Conservation (phyloP, 2,113 vertebrate species). For the Labeo rohita region DNA sequence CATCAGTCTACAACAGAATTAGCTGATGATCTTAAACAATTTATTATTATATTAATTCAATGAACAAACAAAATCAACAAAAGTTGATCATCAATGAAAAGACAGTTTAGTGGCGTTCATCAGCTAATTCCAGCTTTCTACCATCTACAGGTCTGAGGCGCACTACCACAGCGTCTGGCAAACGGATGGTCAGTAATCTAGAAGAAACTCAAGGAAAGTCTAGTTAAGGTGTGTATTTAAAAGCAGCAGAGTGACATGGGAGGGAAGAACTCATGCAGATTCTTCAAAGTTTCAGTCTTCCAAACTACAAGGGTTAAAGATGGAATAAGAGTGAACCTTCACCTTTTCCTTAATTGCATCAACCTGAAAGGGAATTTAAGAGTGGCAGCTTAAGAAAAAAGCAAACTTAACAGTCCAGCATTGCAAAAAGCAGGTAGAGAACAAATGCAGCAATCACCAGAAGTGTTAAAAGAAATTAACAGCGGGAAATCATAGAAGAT, state of each 20-base stretch:
- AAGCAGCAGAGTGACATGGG: conserved; percentile 92
- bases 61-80: too few relatives aligned
- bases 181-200: conserved; percentile 75
- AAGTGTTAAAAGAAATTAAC: conserved; percentile 68
- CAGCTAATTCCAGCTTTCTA: conserved; percentile 51
- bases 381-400: conserved; percentile 91
- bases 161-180: conserved; percentile 79
- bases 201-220: conserved; percentile 81
- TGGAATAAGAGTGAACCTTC: conserved; percentile 97
- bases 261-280: conserved; percentile 92
- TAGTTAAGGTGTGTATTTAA: conserved; percentile 81
- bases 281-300: conserved; percentile 91
- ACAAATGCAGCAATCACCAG: conserved; percentile 75
- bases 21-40: conserved; percentile 56
- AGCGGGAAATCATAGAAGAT: conserved; percentile 43
- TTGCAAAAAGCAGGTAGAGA: conserved; percentile 81
- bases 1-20: conserved; percentile 80
- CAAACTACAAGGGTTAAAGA: conserved; percentile 89
- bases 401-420: conserved; percentile 81
- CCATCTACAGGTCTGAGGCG: conserved; percentile 57
- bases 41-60: neutral
- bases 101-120: conserved; percentile 54
- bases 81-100: neutral
- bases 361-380: conserved; percentile 99
- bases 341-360: conserved; percentile 99